Percentiles rank a stretch among this genome's conserved stretches.
Evolutionary conservation across 1,140 invertebrate species (phyloP).

Genomic region (Rhizoglyphus robini): DNA sequence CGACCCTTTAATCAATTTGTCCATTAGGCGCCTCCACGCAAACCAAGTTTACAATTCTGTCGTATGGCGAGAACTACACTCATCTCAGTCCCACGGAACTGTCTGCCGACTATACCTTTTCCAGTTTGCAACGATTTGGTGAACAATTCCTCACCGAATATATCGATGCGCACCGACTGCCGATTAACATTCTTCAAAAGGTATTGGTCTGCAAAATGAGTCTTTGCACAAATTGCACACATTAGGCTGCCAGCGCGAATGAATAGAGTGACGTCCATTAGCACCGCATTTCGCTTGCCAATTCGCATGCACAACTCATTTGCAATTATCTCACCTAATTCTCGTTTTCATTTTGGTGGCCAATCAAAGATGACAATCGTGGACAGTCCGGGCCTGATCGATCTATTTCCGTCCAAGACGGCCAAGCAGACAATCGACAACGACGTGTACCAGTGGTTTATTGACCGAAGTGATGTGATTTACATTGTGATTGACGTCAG

Average conservation of each 20-base stretch:
- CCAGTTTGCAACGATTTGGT: slow-evolving; percentile 83
- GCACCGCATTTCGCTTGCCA: no score
- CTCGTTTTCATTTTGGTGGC: background rate
- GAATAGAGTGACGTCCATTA: background rate
- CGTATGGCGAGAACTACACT: slow-evolving; percentile 59
- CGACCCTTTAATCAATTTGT: background rate
- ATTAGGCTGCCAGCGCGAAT: background rate
- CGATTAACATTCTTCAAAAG: slow-evolving; percentile 72
- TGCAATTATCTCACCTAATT: background rate
- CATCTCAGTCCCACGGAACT: slow-evolving; percentile 77
- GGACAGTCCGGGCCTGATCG: slow-evolving; percentile 86
- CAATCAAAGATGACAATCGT: slow-evolving; percentile 69
- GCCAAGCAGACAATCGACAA: slow-evolving; percentile 75
- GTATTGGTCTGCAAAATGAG: no score
- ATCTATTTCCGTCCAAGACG: slow-evolving; percentile 55
- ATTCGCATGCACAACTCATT: background rate
- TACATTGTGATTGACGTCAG: slow-evolving; percentile 88
- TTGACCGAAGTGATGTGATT: slow-evolving; percentile 84
- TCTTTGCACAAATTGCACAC: no score
- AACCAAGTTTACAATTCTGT: slow-evolving; percentile 74
- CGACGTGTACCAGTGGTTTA: slow-evolving; percentile 86
- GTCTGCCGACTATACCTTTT: slow-evolving; percentile 81
- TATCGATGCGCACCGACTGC: slow-evolving; percentile 62
- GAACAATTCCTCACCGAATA: slow-evolving; percentile 71
- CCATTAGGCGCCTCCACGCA: background rate